Evolutionary conservation across 2,888 invertebrate genomes (phyloP).

Genomic region (Amphimallon solstitiale): DNA sequence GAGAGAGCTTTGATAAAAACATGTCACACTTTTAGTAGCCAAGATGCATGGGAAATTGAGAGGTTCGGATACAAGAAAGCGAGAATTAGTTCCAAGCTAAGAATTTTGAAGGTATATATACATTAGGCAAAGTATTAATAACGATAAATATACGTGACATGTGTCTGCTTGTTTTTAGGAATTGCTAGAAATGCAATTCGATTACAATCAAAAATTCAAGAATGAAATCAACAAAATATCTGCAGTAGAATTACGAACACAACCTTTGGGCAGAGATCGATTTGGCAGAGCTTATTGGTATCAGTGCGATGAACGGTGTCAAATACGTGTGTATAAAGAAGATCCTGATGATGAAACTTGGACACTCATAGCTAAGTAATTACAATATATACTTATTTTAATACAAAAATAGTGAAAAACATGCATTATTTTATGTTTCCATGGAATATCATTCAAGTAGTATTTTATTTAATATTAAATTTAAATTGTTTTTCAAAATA

Average conservation of each 20-base stretch:
- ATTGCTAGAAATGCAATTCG: conserved; percentile 94
- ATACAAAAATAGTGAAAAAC: too few species aligned
- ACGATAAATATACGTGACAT: background rate
- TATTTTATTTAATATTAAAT: too few species aligned
- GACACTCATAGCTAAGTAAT: conserved; percentile 89
- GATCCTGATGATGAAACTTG: conserved; percentile 97
- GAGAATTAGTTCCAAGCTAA: conserved; percentile 86
- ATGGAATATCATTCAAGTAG: too few species aligned
- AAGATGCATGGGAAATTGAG: conserved; percentile 96
- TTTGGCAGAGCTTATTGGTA: conserved; percentile 94
- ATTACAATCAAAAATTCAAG: conserved; percentile 92
- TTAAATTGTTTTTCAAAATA: too few species aligned
- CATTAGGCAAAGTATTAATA: background rate
- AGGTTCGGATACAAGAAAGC: conserved; percentile 95
- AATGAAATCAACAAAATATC: conserved; percentile 82
- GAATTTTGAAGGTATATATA: conserved; percentile 82
- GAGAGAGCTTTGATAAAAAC: conserved; percentile 90
- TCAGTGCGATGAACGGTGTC: conserved; percentile 87
- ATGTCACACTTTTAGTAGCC: conserved; percentile 87
- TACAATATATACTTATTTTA: conserved; percentile 39
- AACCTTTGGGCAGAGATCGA: conserved; percentile 92
- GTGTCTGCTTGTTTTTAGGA: conserved; percentile 68
- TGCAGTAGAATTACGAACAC: conserved; percentile 82
- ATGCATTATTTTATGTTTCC: too few species aligned
- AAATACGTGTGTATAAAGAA: conserved; percentile 92